These are phyloP conservation scores for Enteromius radiatus DNA, from an alignment of 2,797 vertebrate genomes.

Conservation along the genomic window DNA sequence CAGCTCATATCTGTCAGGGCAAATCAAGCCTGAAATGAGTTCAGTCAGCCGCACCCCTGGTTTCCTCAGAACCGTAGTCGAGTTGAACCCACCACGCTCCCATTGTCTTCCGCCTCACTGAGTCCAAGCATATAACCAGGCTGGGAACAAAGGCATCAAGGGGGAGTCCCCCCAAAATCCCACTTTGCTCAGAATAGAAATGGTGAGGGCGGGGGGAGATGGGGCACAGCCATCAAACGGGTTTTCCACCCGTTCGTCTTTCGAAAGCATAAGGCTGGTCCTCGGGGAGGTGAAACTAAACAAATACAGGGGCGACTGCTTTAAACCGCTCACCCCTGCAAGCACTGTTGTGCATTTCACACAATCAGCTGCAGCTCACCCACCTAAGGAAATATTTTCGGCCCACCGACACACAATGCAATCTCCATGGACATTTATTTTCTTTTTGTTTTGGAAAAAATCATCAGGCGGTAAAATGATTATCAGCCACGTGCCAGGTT, in stretches of 20 bases:
- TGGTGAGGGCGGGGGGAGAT: not conserved
- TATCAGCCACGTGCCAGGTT: conserved; percentile 45
- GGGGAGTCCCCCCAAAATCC: conserved; percentile 67
- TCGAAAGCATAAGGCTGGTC: conserved; percentile 43
- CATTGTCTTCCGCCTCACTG: conserved; percentile 76
- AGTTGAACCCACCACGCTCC: conserved; percentile 53
- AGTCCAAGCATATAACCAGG: conserved; percentile 81
- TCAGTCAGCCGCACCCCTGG: conserved; percentile 61
- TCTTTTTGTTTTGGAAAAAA: conserved; percentile 34
- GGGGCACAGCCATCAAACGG: conserved; percentile 45
- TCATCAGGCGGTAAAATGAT: conserved; percentile 47
- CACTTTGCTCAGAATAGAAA: conserved; percentile 61
- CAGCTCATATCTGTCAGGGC: conserved; percentile 72
- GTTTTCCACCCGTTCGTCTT: conserved; percentile 46
- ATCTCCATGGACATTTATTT: conserved; percentile 47
- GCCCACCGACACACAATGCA: conserved; percentile 19
- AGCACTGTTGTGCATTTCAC: conserved; percentile 34
- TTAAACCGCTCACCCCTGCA: conserved; percentile 30
- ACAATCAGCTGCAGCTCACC: conserved; percentile 32
- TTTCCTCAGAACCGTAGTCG: conserved; percentile 47
- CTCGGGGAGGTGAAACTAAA: conserved; percentile 55
- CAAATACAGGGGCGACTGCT: conserved; percentile 53
- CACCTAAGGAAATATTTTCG: conserved; percentile 49
- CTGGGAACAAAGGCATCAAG: conserved; percentile 75
- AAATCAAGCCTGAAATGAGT: conserved; percentile 75